phyloP scores from a whole-genome alignment of 2,888 invertebrate species.

The Microctonus brassicae region DNA sequence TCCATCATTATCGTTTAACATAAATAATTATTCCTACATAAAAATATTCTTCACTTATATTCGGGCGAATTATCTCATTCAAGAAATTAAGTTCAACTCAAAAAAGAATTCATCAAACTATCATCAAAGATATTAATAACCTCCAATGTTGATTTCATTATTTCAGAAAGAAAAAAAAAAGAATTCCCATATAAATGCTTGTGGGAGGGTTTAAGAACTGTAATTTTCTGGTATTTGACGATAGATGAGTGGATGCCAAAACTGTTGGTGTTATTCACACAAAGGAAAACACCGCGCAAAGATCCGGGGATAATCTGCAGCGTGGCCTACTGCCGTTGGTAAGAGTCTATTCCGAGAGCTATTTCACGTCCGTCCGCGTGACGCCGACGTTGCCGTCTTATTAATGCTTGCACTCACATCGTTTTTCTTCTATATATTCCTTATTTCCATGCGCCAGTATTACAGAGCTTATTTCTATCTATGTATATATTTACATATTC shows the following conservation, averaged over 20 bases:
- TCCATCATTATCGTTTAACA: no score
- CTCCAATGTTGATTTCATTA: no score
- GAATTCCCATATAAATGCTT: background rate
- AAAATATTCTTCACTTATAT: no score
- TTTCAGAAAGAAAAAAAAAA: no score
- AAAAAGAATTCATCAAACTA: no score
- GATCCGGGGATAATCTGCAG: conserved; percentile 36
- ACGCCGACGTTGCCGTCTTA: conserved; percentile 52
- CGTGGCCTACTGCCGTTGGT: conserved; percentile 51
- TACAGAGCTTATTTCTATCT: background rate
- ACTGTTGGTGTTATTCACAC: conserved; percentile 27
- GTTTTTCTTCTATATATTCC: conserved; percentile 32
- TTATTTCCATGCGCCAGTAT: background rate
- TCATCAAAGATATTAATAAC: no score
- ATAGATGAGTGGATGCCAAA: conserved; percentile 1
- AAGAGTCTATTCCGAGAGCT: conserved; percentile 52
- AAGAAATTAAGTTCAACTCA: no score
- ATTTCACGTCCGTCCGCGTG: conserved; percentile 45
- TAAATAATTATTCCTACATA: no score
- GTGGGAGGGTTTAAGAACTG: background rate
- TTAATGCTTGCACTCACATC: conserved; percentile 51
- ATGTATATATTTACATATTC: background rate
- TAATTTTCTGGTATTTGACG: background rate
- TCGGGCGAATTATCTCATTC: no score
- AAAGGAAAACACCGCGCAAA: conserved; percentile 37